Conservation (phyloP, 2,888 invertebrate genomes). For the Bellardia pandia region DNA sequence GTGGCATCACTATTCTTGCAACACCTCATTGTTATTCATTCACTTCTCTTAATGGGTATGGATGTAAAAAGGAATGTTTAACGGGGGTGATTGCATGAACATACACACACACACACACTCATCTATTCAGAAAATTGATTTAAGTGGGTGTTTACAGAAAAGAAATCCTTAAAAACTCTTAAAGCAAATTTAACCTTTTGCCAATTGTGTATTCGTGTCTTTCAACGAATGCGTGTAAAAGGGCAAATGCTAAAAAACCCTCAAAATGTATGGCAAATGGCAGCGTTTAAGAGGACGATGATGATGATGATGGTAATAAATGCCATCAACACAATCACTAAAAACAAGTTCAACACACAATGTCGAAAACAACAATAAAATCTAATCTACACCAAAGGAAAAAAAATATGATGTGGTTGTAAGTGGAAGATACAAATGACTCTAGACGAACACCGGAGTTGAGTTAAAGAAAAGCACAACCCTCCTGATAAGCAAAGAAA, state of each 20-base stretch:
- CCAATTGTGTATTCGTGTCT: constrained; percentile 41
- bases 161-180: constrained; percentile 52
- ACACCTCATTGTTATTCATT: constrained; percentile 52
- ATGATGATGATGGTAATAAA: constrained; percentile 77
- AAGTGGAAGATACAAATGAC: background rate
- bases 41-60: background rate
- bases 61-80: background rate
- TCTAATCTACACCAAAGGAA: constrained; percentile 10
- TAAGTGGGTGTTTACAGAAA: constrained; percentile 82
- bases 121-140: constrained; percentile 81
- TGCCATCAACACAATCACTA: constrained; percentile 68
- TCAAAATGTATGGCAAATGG: constrained; percentile 80
- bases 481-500: too few relatives aligned
- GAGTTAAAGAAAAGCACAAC: constrained; percentile 37
- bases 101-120: constrained; percentile 3
- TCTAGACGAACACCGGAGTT: background rate
- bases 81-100: constrained; percentile 29
- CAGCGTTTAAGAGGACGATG: constrained; percentile 77
- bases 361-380: constrained; percentile 65
- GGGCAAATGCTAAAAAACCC: constrained; percentile 80
- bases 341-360: constrained; percentile 66
- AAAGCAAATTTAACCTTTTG: constrained; percentile 77
- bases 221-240: constrained; percentile 72
- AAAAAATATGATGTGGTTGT: constrained; percentile 23
- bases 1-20: constrained; percentile 32